phyloP scores from a whole-genome alignment of 2,113 vertebrate species.

The Chaetura pelagica region DNA sequence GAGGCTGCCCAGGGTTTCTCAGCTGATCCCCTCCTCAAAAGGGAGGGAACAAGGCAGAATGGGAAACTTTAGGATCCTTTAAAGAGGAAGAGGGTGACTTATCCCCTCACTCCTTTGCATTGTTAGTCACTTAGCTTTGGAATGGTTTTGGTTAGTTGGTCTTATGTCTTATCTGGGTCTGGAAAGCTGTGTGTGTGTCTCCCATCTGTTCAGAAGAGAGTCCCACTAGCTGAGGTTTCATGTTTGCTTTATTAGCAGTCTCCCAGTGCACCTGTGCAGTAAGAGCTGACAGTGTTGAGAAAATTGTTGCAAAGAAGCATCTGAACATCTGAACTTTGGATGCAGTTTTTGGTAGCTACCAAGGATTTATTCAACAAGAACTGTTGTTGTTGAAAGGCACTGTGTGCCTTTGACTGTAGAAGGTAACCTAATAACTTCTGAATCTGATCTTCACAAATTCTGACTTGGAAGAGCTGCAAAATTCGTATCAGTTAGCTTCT shows the following conservation, averaged over 20 bases:
- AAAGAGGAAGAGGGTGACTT: background rate
- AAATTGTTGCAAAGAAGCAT: background rate
- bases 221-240: background rate
- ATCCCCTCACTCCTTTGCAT: background rate
- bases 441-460: slow-evolving; percentile 21
- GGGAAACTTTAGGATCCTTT: background rate
- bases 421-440: slow-evolving; percentile 29
- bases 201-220: background rate
- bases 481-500: slow-evolving; percentile 23
- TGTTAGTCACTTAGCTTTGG: background rate
- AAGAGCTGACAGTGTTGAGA: background rate
- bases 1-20: background rate
- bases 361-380: slow-evolving; percentile 29
- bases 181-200: background rate
- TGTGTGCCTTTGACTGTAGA: background rate
- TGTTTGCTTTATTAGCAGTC: background rate
- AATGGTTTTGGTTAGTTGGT: background rate
- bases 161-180: background rate
- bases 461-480: background rate
- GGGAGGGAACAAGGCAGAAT: background rate
- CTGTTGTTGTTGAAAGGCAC: too few relatives aligned
- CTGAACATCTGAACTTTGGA: slow-evolving; percentile 37
- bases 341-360: slow-evolving; percentile 20
- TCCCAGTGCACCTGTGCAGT: background rate
- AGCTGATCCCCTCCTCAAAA: background rate